Evolutionary conservation across 2,888 invertebrate genomes (phyloP), one percentile per base, ranked within the genome.

Genomic region (Trissolcus japonicus): DNA sequence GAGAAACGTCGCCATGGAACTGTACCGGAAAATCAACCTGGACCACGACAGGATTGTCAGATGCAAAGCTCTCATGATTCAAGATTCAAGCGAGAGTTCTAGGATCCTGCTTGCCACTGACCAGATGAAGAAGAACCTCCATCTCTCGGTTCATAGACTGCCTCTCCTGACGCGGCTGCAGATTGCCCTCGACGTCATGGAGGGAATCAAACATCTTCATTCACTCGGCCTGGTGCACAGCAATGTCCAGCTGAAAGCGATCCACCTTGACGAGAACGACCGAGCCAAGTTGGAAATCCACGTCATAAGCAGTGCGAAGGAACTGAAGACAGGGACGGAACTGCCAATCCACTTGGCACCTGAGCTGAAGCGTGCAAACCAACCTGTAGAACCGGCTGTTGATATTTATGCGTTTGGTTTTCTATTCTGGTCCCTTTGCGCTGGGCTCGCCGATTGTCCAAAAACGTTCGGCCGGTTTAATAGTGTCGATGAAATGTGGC

Each of bases 161-260:
- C 11, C 59, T 1, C 21, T 71, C 2, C 1, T 17, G n/a, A 13
- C 40, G 1, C 29, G 62, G 7, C 46, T 65, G 13, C 53, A 65
- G 40, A 25, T 72, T 9, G 57, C 65, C 0, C 21, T 72, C 6
- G 72, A 72, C 13, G 59, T 72, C 21, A 14, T 65, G 6, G 40
- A 65, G 48, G 85, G 82, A 80, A 55, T 73, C 6, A 55, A 56
- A 19, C 55, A 66, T 65, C 13, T 73, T 4, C 73, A 73, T 56
- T 61, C 43, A 9, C 11, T 40, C 1, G 43, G 19, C 13, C 16
- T 59, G 4, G 7, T 40, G 2, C 72, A 72, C 29, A 21, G 54
- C 4, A 59, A 65, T n/a, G 29, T 72, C 6, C 41, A 48, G 7
- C 4, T 60, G 6, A 11, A 40, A 13, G 57, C 54, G 16, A 57